phyloP scores from a whole-genome alignment of 2,113 vertebrate genomes.

The Chelonoidis abingdonii region DNA sequence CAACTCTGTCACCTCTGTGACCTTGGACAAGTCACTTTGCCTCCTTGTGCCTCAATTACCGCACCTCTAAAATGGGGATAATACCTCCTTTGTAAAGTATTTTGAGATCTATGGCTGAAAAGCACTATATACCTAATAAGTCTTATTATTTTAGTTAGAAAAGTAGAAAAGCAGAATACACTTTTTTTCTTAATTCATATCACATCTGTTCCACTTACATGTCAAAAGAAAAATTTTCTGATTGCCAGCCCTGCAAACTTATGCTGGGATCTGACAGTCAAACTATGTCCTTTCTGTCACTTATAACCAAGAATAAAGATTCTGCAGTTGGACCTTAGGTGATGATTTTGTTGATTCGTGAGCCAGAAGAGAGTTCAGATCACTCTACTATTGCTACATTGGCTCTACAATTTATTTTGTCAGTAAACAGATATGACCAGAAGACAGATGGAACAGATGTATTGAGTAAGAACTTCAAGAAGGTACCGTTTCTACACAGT shows the following conservation, averaged over 20 bases:
- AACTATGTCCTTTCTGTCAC: neutral
- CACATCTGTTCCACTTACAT: neutral
- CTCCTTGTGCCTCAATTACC: no score
- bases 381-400: neutral
- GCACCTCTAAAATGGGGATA: no score
- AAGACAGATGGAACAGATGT: constrained; percentile 24
- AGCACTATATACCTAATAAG: neutral
- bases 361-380: neutral
- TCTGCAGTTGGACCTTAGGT: neutral
- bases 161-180: neutral
- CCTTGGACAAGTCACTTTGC: no score
- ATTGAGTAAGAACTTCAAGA: constrained; percentile 47
- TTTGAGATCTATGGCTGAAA: no score
- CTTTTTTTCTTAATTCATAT: neutral
- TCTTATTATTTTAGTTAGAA: neutral
- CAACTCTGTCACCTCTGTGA: no score
- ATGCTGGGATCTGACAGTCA: neutral
- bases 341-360: constrained; percentile 16
- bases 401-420: neutral
- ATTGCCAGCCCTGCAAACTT: neutral
- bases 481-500: constrained; percentile 28
- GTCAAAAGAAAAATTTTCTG: no score
- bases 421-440: constrained; percentile 43
- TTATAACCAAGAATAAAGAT: constrained; percentile 42
- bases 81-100: no score